A percentile compares a stretch with the other conserved stretches of the same genome.
phyloP scores from a whole-genome alignment of 2,113 vertebrate genomes.

The Thryonomys swinderianus region DNA sequence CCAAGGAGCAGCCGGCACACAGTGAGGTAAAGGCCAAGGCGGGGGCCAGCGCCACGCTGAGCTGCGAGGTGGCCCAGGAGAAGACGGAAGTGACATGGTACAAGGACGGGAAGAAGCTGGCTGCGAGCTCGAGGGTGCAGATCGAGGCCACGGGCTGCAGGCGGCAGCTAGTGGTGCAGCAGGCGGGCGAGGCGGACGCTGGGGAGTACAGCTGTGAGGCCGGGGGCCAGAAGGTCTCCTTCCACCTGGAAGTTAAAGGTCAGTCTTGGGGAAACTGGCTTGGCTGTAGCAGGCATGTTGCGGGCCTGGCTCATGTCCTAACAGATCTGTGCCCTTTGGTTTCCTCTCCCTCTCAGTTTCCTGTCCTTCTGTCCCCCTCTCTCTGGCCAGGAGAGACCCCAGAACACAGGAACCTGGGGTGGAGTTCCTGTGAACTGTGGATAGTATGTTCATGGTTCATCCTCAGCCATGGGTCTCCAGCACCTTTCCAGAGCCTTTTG shows the following conservation, averaged over 20 bases:
- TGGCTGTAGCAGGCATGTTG: neutral
- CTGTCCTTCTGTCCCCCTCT: neutral
- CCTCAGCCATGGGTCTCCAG: neutral
- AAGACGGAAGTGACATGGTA: conserved; percentile 90
- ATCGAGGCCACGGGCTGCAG: conserved; percentile 71
- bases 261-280: neutral
- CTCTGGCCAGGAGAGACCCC: neutral
- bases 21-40: conserved; percentile 83
- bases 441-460: neutral
- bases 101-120: conserved; percentile 89
- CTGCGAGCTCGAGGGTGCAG: conserved; percentile 69
- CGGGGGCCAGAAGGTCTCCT: conserved; percentile 79
- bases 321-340: neutral
- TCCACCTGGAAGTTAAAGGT: conserved; percentile 86
- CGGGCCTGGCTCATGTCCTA: neutral
- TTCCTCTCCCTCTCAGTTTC: neutral
- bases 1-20: conserved; percentile 78
- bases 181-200: conserved; percentile 73
- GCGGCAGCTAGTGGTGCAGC: conserved; percentile 74
- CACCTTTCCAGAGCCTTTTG: neutral
- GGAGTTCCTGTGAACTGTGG: neutral
- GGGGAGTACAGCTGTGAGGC: conserved; percentile 84
- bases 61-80: conserved; percentile 87
- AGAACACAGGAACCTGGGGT: neutral
- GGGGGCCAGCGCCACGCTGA: conserved; percentile 80